Base-by-base conservation (phyloP, 2,113 vertebrate species). In the Cyprinodon variegatus region DNA sequence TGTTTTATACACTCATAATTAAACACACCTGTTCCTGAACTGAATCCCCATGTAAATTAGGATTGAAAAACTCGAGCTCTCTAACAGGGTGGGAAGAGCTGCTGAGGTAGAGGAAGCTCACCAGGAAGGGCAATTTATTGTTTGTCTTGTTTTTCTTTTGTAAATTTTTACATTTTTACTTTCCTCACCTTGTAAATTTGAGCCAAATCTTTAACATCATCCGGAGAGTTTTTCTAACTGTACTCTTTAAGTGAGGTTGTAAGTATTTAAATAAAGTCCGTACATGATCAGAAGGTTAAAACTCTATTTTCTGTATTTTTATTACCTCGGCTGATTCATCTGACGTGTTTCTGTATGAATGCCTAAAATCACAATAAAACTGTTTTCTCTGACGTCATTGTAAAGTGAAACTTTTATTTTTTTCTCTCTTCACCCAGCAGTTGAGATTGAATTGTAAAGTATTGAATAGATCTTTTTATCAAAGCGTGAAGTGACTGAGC, bases 251-350 rank as follows among this genome's bases (percentile, higher is more conserved):
- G 89, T 89, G 89, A 92, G 84, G 85, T 78, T 92, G 89, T 92
- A 84, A 90, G 76, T 94, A 91, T 93, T 94, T 92, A 93, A 93
- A 94, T 94, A 94, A 95, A 95, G 89, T 84, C 86, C 82, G 88
- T 84, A 86, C 43, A 70, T 86, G 78, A 89, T 92, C 84, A 91
- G 90, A 83, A 59, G 66, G 40, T 79, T 71, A 68, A 70, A 68
- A 39, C 15, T 17, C 2, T 40, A 0, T n/a, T 63, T 74, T 72
- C 3, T 70, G 0, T 69, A 3, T 76, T 39, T 72, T 17, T 29
- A 37, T 45, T 62, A 12, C 50, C 50, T 57, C 50, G n/a, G 50
- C 50, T 57, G 50, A 57, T 57, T 57, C 50, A 57, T 57, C 50
- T 57, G 20, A n/a, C 17, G 50, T n/a, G 17, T 57, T 57, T 53